Evolutionary conservation across 2,797 vertebrate genomes (phyloP).

Genomic region (Microctenopoma stevenorrisi): DNA sequence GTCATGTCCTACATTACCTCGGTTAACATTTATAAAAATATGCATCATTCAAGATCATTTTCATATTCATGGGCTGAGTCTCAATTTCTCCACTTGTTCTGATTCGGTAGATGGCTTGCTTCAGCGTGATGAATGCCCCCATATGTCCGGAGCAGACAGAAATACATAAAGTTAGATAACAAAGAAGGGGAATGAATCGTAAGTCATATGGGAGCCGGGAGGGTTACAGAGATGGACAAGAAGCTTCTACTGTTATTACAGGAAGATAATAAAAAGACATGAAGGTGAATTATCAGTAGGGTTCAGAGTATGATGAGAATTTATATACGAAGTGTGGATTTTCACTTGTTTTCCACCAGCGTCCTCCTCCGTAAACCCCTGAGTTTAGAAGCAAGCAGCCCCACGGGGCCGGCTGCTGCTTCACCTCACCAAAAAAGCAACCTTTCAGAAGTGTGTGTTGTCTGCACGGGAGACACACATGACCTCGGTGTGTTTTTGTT

Average conservation of each 20-base stretch:
- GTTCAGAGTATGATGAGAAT: not conserved
- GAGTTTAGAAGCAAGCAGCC: slow-evolving; percentile 12
- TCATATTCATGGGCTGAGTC: not conserved
- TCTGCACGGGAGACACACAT: not conserved
- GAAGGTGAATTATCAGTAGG: not conserved
- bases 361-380: not conserved
- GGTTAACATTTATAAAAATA: not conserved
- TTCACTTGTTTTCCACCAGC: slow-evolving; percentile 1
- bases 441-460: not conserved
- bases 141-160: not conserved
- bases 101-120: not conserved
- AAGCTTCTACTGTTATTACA: not conserved
- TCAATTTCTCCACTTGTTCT: not conserved
- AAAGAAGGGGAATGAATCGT: not conserved
- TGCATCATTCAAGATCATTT: not conserved
- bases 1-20: not conserved
- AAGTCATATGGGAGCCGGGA: not conserved
- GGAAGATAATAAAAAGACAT: not conserved
- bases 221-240: not conserved
- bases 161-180: not conserved
- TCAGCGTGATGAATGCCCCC: not conserved
- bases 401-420: slow-evolving; percentile 2
- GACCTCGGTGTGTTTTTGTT: slow-evolving; percentile 53
- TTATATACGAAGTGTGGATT: not conserved
- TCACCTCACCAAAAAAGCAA: slow-evolving; percentile 7